Percentiles rank a stretch among this genome's conserved stretches.
Evolutionary conservation across 2,797 vertebrate genomes (phyloP).

Genomic region (Cirrhinus molitorella): DNA sequence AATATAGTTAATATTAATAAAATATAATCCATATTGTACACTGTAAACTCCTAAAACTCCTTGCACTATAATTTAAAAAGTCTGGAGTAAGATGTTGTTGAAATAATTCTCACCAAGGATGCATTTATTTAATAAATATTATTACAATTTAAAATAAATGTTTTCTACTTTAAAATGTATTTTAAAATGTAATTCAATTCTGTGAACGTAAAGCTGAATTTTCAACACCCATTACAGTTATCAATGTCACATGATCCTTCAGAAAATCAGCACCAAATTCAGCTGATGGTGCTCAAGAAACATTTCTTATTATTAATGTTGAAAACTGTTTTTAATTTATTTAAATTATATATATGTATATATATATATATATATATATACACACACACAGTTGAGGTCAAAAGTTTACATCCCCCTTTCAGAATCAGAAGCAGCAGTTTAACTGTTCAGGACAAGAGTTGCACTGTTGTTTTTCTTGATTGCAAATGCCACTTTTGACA

Average conservation of each 20-base stretch:
- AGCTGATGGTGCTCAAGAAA: too few species aligned
- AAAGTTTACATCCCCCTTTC: too few species aligned
- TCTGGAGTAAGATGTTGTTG: background rate
- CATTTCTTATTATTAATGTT: too few species aligned
- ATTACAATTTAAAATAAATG: background rate
- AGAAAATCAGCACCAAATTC: too few species aligned
- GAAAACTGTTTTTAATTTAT: too few species aligned
- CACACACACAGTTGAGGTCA: too few species aligned
- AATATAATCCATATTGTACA: background rate
- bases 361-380: too few species aligned
- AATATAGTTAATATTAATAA: constrained; percentile 9
- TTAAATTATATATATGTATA: too few species aligned
- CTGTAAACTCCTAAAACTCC: too few species aligned
- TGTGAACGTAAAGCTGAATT: background rate
- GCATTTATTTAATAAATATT: background rate
- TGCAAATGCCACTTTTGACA: background rate
- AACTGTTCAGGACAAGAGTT: too few species aligned
- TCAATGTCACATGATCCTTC: too few species aligned
- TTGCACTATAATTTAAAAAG: background rate
- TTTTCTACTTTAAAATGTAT: background rate
- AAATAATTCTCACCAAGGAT: background rate
- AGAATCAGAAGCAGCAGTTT: too few species aligned
- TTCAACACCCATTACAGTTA: background rate
- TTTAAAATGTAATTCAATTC: background rate
- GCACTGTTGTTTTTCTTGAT: background rate